Conservation (phyloP, 2,113 vertebrate genomes). For the Neoarius graeffei region DNA sequence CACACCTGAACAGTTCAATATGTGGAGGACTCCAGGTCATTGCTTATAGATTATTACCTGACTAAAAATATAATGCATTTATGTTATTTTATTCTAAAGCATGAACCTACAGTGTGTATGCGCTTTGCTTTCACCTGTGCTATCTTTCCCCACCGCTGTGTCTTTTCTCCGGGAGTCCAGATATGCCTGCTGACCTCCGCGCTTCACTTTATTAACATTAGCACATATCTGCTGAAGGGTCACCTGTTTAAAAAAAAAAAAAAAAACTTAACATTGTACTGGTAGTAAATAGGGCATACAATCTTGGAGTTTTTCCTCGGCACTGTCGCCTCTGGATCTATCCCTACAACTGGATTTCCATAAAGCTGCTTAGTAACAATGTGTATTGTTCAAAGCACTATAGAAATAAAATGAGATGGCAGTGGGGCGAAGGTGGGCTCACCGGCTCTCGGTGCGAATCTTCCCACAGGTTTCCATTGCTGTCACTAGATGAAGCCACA, state of each 20-base stretch:
- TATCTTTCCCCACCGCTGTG: slow-evolving; percentile 50
- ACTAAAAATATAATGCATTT: not conserved
- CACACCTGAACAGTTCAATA: not conserved
- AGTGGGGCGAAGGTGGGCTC: slow-evolving; percentile 36
- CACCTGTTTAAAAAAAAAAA: slow-evolving; percentile 64
- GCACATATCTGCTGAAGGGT: slow-evolving; percentile 82
- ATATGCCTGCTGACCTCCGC: slow-evolving; percentile 77
- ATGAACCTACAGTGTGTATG: not conserved
- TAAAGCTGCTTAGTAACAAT: not conserved
- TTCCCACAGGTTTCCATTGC: slow-evolving; percentile 77
- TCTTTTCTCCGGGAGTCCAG: slow-evolving; percentile 73
- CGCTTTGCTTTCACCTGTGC: slow-evolving; percentile 55
- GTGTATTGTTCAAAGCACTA: not conserved
- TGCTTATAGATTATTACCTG: not conserved
- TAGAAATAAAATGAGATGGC: not conserved
- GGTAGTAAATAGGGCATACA: not conserved
- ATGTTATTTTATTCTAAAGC: not conserved
- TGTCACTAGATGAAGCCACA: slow-evolving; percentile 82
- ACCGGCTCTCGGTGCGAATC: slow-evolving; percentile 71
- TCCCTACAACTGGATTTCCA: not conserved
- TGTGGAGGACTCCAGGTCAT: not conserved
- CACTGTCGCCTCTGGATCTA: not conserved
- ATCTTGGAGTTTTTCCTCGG: not conserved
- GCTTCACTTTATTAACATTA: slow-evolving; percentile 81
- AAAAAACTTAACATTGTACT: not conserved